Percentiles rank a stretch among this genome's conserved stretches.
phyloP scores from a whole-genome alignment of 2,797 vertebrate species.

The Malacoctenus gilli region DNA sequence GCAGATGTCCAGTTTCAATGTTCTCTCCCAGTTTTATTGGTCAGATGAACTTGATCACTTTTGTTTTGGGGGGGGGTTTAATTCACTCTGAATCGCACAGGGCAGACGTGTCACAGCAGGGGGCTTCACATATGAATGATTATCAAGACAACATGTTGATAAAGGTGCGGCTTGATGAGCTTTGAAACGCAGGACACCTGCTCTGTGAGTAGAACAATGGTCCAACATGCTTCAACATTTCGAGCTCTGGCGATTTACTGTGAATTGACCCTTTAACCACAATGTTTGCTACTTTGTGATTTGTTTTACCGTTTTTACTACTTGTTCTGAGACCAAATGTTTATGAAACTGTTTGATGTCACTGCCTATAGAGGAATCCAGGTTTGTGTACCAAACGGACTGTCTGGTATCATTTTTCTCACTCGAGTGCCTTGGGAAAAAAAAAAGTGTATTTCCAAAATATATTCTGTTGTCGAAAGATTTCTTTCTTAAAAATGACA shows the following conservation, averaged over 20 bases:
- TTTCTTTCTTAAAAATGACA: conserved; percentile 20
- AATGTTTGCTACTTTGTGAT: conserved; percentile 48
- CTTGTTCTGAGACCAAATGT: conserved; percentile 73
- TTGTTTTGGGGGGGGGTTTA: conserved; percentile 20
- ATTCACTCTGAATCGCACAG: conserved; percentile 40
- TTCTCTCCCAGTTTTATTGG: conserved; percentile 78
- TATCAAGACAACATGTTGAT: conserved; percentile 2
- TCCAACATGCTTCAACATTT: conserved; percentile 4
- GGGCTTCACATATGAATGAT: not conserved
- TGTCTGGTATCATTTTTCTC: conserved; percentile 39
- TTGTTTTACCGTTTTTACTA: conserved; percentile 55
- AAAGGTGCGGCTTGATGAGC: conserved; percentile 30
- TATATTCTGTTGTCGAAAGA: conserved; percentile 55
- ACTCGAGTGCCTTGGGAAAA: conserved; percentile 53
- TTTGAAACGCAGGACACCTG: conserved; percentile 14
- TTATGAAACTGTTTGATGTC: conserved; percentile 64
- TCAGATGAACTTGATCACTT: conserved; percentile 73
- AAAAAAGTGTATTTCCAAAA: conserved; percentile 50
- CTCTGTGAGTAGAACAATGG: conserved; percentile 1
- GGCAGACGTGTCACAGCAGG: conserved; percentile 35
- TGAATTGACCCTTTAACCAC: conserved; percentile 35
- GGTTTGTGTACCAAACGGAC: conserved; percentile 44
- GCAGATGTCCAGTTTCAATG: conserved; percentile 49
- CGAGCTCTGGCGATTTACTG: conserved; percentile 35
- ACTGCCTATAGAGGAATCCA: conserved; percentile 51